phyloP scores from a whole-genome alignment of 2,797 vertebrate genomes.

The Sparidentex hasta region DNA sequence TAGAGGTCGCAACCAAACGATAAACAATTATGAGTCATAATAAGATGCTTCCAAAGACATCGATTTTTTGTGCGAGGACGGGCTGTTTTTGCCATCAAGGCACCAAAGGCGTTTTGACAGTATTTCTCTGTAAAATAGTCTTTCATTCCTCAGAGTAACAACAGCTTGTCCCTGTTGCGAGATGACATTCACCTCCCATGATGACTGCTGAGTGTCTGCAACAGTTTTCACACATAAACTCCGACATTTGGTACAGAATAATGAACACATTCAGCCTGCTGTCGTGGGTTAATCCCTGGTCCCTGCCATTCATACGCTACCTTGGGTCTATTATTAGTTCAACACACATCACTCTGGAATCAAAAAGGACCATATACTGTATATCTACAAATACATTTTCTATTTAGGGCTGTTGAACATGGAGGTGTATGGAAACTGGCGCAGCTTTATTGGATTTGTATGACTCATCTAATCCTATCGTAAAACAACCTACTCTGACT shows the following conservation, averaged over 20 bases:
- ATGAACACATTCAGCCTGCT: constrained; percentile 44
- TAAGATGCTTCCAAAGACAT: too few relatives aligned
- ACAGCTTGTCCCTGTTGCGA: constrained; percentile 63
- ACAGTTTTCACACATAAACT: constrained; percentile 46
- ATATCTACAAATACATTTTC: neutral
- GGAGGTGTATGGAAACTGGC: constrained; percentile 6
- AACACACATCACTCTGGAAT: constrained; percentile 4
- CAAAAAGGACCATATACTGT: neutral
- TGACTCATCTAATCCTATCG: neutral
- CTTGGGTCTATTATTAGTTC: constrained; percentile 11
- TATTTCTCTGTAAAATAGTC: constrained; percentile 49
- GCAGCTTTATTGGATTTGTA: constrained; percentile 9
- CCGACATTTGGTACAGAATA: constrained; percentile 41
- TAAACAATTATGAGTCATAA: too few relatives aligned
- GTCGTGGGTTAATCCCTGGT: constrained; percentile 29
- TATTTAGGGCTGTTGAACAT: constrained; percentile 8
- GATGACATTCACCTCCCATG: constrained; percentile 67
- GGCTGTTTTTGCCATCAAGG: too few relatives aligned
- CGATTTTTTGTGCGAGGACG: too few relatives aligned
- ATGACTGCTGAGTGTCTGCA: constrained; percentile 53
- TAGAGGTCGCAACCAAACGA: too few relatives aligned
- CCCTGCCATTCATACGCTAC: constrained; percentile 26
- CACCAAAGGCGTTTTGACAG: constrained; percentile 33
- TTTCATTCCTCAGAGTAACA: constrained; percentile 63
- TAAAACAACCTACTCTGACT: neutral